A percentile compares a stretch with the other conserved stretches of the same genome.
These are phyloP conservation scores for Acanthochromis polyacanthus DNA, from an alignment of 2,113 vertebrate species.

Conservation along the genomic window DNA sequence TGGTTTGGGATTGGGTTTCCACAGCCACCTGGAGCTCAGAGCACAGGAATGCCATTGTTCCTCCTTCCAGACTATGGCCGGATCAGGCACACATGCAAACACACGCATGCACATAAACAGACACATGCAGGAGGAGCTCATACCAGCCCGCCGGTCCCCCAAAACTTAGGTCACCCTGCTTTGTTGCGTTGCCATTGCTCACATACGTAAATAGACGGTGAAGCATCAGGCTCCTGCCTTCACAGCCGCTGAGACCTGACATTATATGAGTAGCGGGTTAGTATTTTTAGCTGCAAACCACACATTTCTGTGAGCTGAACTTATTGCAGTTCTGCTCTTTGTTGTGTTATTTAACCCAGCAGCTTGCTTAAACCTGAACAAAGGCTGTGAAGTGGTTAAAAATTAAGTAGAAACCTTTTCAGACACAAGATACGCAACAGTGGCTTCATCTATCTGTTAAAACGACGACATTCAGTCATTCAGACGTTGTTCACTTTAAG, in stretches of 20 bases:
- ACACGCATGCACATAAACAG: slow-evolving; percentile 54
- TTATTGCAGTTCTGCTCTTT: background rate
- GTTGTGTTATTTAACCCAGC: background rate
- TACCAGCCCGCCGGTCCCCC: slow-evolving; percentile 6
- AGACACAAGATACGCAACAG: too few relatives aligned
- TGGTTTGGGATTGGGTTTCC: slow-evolving; percentile 85
- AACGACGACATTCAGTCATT: too few relatives aligned
- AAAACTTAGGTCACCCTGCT: slow-evolving; percentile 36
- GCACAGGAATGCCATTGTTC: slow-evolving; percentile 87
- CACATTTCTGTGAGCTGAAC: background rate
- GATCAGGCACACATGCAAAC: slow-evolving; percentile 66
- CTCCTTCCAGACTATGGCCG: slow-evolving; percentile 69
- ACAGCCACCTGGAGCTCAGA: slow-evolving; percentile 85
- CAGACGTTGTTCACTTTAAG: too few relatives aligned
- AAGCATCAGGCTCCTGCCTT: slow-evolving; percentile 11
- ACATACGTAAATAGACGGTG: slow-evolving; percentile 17
- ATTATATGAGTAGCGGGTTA: slow-evolving; percentile 3
- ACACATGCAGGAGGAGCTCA: slow-evolving; percentile 33
- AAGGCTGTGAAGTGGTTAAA: too few relatives aligned
- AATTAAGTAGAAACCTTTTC: too few relatives aligned
- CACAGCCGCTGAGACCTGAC: background rate
- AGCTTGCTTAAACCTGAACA: too few relatives aligned
- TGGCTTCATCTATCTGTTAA: too few relatives aligned
- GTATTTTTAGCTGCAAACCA: slow-evolving; percentile 18
- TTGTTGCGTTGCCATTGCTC: slow-evolving; percentile 30